Evolutionary conservation across 2,888 invertebrate species (phyloP).

Genomic region (Drosophila aldrichi): DNA sequence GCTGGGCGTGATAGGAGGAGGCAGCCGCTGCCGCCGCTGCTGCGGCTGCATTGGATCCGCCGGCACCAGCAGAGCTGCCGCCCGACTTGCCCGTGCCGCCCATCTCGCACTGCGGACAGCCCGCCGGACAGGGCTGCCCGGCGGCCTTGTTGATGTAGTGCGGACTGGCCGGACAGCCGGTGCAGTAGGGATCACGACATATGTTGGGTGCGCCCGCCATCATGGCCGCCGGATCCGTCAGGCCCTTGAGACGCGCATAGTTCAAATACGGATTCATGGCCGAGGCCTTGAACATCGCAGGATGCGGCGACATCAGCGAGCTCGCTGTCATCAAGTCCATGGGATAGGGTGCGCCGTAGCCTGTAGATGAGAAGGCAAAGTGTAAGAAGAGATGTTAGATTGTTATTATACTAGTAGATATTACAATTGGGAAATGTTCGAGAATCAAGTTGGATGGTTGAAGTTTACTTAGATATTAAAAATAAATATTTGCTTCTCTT

Average conservation of each 20-base stretch:
- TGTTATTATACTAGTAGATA: too few relatives aligned
- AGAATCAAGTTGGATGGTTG: too few relatives aligned
- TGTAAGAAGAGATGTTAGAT: neutral
- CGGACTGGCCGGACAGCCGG: slow-evolving; percentile 94
- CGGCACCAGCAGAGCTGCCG: slow-evolving; percentile 32
- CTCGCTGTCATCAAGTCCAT: slow-evolving; percentile 91
- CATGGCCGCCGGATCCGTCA: slow-evolving; percentile 85
- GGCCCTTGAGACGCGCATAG: slow-evolving; percentile 92
- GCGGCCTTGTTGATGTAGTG: slow-evolving; percentile 88
- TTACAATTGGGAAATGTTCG: too few relatives aligned
- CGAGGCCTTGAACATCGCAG: slow-evolving; percentile 90
- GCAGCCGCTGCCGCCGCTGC: slow-evolving; percentile 87
- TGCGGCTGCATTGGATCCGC: slow-evolving; percentile 60
- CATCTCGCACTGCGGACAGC: slow-evolving; percentile 93
- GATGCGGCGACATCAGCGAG: slow-evolving; percentile 91
- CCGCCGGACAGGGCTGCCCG: slow-evolving; percentile 91
- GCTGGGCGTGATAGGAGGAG: slow-evolving; percentile 92
- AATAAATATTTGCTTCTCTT: too few relatives aligned
- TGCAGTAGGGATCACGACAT: slow-evolving; percentile 96
- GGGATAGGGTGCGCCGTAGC: slow-evolving; percentile 88
- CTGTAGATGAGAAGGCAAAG: slow-evolving; percentile 18
- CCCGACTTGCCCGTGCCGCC: slow-evolving; percentile 34
- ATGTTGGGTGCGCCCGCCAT: slow-evolving; percentile 89
- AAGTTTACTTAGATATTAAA: too few relatives aligned
- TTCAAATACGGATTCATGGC: slow-evolving; percentile 92